phyloP scores from a whole-genome alignment of 2,113 vertebrate genomes.

The Amazona vittata region DNA sequence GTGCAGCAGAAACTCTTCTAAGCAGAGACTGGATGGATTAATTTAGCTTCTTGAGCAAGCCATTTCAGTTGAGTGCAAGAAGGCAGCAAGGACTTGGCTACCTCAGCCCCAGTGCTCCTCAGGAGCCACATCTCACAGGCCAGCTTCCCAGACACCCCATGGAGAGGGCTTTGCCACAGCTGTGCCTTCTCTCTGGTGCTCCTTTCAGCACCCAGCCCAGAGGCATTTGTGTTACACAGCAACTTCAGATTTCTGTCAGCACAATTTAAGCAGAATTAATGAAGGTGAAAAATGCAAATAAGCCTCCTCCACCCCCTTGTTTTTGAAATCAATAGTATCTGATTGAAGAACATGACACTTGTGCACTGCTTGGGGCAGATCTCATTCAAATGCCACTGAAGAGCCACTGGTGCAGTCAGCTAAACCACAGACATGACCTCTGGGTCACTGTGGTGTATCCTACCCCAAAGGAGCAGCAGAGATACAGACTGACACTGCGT shows the following conservation, averaged over 20 bases:
- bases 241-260: not conserved
- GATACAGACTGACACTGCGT: not conserved
- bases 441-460: not conserved
- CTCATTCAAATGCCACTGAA: not conserved
- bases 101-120: not conserved
- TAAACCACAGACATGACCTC: not conserved
- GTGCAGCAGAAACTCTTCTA: not conserved
- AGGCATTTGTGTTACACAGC: no score
- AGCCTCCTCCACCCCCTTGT: rapidly evolving
- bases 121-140: not conserved
- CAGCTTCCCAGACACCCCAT: not conserved
- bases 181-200: not conserved
- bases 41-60: not conserved
- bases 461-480: not conserved
- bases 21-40: not conserved
- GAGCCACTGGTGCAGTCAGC: not conserved
- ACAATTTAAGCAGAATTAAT: not conserved
- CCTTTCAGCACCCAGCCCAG: not conserved
- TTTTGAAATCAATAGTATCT: not conserved
- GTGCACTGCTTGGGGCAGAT: not conserved
- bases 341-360: not conserved
- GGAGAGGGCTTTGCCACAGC: not conserved
- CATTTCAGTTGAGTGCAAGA: not conserved
- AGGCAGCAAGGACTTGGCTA: not conserved
- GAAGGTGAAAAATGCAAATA: not conserved